Evolutionary conservation across 2,797 vertebrate genomes (phyloP).

Genomic region (Tamandua tetradactyla): DNA sequence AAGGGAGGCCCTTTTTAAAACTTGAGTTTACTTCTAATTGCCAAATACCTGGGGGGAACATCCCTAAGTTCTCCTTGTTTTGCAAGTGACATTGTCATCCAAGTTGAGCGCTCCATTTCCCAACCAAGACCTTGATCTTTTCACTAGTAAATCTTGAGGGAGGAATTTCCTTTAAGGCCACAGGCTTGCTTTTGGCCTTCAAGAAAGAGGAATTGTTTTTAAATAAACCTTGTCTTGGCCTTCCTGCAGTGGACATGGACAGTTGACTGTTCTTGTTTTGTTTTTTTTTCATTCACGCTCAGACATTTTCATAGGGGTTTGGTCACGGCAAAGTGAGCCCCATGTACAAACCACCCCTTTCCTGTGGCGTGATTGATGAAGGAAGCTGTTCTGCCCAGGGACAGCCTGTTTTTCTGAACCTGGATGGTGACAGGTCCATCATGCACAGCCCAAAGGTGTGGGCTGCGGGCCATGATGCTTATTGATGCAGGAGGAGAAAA

Average conservation of each 20-base stretch:
- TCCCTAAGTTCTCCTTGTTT: neutral
- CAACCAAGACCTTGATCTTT: neutral
- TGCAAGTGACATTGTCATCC: rapidly evolving
- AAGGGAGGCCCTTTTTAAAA: neutral
- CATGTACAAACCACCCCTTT: conserved; percentile 13
- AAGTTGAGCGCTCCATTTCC: neutral
- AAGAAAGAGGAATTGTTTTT: conserved; percentile 54
- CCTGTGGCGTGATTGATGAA: conserved; percentile 67
- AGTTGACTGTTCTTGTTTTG: conserved; percentile 50
- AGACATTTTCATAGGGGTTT: conserved; percentile 38
- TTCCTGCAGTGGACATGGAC: neutral
- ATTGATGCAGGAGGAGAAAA: conserved; percentile 23
- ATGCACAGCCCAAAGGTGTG: conserved; percentile 17
- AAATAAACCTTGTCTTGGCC: conserved; percentile 50
- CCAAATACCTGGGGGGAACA: neutral
- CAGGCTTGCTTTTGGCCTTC: conserved; percentile 17
- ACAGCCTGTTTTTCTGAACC: conserved; percentile 50
- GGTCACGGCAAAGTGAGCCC: conserved; percentile 43
- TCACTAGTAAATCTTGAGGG: neutral
- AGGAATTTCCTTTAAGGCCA: conserved; percentile 5
- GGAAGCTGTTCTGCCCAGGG: conserved; percentile 60
- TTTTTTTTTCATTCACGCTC: conserved; percentile 38
- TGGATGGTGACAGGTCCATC: conserved; percentile 57
- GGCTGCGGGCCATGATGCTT: conserved; percentile 36
- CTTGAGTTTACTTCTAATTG: conserved; percentile 10